Conservation (phyloP, 92 coral and sea anemone species). For the Galaxea fascicularis region DNA sequence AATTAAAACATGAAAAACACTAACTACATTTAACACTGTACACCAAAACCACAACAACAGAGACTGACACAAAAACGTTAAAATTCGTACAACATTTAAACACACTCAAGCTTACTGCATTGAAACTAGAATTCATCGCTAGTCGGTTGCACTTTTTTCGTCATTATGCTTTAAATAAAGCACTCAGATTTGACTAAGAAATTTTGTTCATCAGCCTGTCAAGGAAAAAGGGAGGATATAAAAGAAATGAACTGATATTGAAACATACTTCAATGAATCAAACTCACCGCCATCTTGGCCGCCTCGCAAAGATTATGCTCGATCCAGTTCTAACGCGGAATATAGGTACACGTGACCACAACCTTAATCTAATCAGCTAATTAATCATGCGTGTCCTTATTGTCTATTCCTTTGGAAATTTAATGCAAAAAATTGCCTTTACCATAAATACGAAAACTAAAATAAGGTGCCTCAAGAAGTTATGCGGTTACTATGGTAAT, state of each 20-base stretch:
- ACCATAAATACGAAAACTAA: too few relatives aligned
- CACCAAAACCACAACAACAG: neutral
- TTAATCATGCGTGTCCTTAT: too few relatives aligned
- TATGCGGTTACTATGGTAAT: too few relatives aligned
- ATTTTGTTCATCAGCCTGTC: slow-evolving; percentile 35
- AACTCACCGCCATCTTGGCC: slow-evolving; percentile 47
- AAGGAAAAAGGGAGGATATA: neutral
- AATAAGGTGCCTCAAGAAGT: too few relatives aligned
- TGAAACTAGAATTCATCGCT: slow-evolving; percentile 12
- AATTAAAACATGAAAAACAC: neutral
- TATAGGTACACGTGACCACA: too few relatives aligned
- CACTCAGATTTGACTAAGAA: slow-evolving; percentile 62
- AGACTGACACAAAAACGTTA: neutral
- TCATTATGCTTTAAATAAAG: slow-evolving; percentile 34
- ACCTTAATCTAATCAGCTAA: too few relatives aligned
- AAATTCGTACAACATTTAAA: neutral
- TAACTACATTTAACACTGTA: neutral
- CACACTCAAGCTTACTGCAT: neutral
- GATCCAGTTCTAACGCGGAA: slow-evolving; percentile 11
- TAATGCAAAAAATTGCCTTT: too few relatives aligned
- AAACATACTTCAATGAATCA: neutral
- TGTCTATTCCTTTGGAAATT: too few relatives aligned
- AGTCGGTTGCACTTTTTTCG: slow-evolving; percentile 26
- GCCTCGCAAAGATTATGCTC: slow-evolving; percentile 37
- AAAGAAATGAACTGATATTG: neutral